A percentile compares a stretch with the other conserved stretches of the same genome.
phyloP scores from a whole-genome alignment of 2,888 invertebrate genomes.

The Cotesia congregata region DNA sequence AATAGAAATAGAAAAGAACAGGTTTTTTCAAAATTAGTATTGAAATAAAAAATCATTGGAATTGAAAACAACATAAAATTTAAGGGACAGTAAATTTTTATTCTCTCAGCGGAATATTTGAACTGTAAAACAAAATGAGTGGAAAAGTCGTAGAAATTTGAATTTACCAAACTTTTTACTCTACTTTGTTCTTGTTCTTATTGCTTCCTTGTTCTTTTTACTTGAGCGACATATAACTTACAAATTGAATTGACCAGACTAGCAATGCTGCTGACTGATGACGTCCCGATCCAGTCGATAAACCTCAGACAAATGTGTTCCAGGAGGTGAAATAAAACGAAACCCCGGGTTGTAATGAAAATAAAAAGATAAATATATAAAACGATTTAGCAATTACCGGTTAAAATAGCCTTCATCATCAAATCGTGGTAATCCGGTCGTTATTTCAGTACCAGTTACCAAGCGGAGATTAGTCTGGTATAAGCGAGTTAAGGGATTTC shows the following conservation, averaged over 20 bases:
- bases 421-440: slow-evolving; percentile 26
- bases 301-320: slow-evolving; percentile 2
- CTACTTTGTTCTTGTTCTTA: too few species aligned
- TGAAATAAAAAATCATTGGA: too few species aligned
- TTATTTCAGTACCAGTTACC: slow-evolving; percentile 33
- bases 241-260: neutral
- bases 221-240: slow-evolving; percentile 1
- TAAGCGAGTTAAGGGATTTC: slow-evolving; percentile 13
- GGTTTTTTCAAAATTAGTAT: too few species aligned
- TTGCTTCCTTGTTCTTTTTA: neutral
- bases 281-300: neutral
- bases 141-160: too few species aligned
- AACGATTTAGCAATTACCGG: slow-evolving; percentile 20
- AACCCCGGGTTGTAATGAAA: neutral
- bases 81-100: too few species aligned
- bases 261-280: neutral
- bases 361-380: slow-evolving; percentile 12
- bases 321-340: neutral
- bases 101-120: too few species aligned
- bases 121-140: too few species aligned
- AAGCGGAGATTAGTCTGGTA: slow-evolving; percentile 18
- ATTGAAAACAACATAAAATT: too few species aligned
- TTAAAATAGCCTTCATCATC: slow-evolving; percentile 12
- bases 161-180: too few species aligned
- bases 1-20: too few species aligned